A percentile compares a stretch with the other conserved stretches of the same genome.
Conservation (phyloP, 2,113 vertebrate species). For the sheep (Ovis aries) region ARS-UI_Ramb_v3.0 NC_056055.1:97592001-97592500, state of each 20-base stretch:
- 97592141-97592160: background rate
- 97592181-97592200: background rate
- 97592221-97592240: background rate
- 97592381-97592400: background rate
- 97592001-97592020: background rate
- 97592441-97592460: background rate
- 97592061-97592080: accelerated
- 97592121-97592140: background rate
- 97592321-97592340: background rate
- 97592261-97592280: background rate
- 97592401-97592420: background rate
- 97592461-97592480: background rate
- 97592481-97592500: background rate
- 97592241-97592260: background rate
- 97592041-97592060: background rate
- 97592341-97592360: background rate
- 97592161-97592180: background rate
- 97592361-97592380: background rate
- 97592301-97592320: background rate
- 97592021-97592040: background rate
- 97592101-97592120: background rate
- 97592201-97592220: background rate
- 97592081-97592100: background rate
- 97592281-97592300: background rate
- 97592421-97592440: background rate